Conservation (phyloP, 1,140 invertebrate species). For the Heliothis virescens region DNA sequence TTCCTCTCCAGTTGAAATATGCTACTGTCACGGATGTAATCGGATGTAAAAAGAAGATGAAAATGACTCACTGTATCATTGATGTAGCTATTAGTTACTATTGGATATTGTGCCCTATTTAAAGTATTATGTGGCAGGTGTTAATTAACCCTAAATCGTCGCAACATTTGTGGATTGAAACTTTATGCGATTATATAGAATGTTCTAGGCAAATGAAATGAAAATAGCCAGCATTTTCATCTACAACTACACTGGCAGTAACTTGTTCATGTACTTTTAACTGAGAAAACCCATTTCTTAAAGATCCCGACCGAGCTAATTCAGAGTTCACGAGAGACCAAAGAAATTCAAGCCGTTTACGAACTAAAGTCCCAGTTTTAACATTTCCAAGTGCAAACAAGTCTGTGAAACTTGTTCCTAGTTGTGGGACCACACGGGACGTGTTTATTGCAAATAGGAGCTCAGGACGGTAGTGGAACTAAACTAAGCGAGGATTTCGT, state of each 20-base stretch:
- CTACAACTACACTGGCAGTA: not conserved
- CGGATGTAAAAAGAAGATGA: too few species aligned
- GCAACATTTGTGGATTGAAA: too few species aligned
- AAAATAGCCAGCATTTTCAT: not conserved
- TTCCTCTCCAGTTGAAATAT: not conserved
- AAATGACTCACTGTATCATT: too few species aligned
- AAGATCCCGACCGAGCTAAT: slow-evolving; percentile 60
- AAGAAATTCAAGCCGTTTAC: slow-evolving; percentile 60
- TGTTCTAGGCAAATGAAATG: too few species aligned
- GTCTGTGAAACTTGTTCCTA: slow-evolving; percentile 64
- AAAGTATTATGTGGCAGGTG: too few species aligned
- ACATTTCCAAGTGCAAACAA: slow-evolving; percentile 70
- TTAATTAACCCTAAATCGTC: too few species aligned
- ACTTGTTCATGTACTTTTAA: slow-evolving; percentile 19
- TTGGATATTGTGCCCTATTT: too few species aligned
- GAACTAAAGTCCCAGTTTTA: slow-evolving; percentile 66
- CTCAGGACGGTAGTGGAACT: slow-evolving; percentile 56
- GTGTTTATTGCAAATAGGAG: slow-evolving; percentile 72
- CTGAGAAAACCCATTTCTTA: slow-evolving; percentile 45
- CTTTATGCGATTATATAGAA: too few species aligned
- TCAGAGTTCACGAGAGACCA: slow-evolving; percentile 57
- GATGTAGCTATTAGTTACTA: too few species aligned
- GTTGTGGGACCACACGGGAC: slow-evolving; percentile 62
- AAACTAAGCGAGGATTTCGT: slow-evolving; percentile 51
- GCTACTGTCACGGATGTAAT: not conserved